phyloP scores from a whole-genome alignment of 2,888 invertebrate species.

The Syrphus vitripennis region DNA sequence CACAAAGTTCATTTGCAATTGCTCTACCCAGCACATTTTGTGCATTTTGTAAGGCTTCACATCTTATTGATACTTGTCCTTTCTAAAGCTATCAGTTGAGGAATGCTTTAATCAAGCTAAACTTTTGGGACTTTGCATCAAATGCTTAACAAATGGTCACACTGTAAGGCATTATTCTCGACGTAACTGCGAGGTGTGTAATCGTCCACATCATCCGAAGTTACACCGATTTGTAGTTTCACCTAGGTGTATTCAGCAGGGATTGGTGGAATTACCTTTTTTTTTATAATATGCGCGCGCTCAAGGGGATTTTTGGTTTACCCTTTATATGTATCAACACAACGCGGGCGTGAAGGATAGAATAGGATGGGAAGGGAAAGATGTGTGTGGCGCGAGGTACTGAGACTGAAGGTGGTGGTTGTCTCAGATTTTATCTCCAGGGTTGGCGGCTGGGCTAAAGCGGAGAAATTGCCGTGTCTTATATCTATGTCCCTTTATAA shows the following conservation, averaged over 20 bases:
- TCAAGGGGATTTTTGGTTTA: too few relatives aligned
- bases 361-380: too few relatives aligned
- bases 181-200: neutral
- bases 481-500: too few relatives aligned
- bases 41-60: neutral
- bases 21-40: neutral
- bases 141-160: neutral
- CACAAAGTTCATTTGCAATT: neutral
- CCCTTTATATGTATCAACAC: too few relatives aligned
- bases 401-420: too few relatives aligned
- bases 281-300: too few relatives aligned
- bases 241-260: neutral
- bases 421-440: too few relatives aligned
- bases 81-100: neutral
- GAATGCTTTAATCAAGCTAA: neutral
- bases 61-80: neutral
- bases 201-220: neutral
- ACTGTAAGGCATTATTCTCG: neutral
- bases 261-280: neutral
- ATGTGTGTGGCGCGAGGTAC: too few relatives aligned
- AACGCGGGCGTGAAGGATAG: too few relatives aligned
- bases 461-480: too few relatives aligned
- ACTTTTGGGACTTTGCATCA: neutral
- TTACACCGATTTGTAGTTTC: neutral
- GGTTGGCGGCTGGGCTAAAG: too few relatives aligned